phyloP scores from a whole-genome alignment of 1,140 invertebrate species.

The Cydia fagiglandana region DNA sequence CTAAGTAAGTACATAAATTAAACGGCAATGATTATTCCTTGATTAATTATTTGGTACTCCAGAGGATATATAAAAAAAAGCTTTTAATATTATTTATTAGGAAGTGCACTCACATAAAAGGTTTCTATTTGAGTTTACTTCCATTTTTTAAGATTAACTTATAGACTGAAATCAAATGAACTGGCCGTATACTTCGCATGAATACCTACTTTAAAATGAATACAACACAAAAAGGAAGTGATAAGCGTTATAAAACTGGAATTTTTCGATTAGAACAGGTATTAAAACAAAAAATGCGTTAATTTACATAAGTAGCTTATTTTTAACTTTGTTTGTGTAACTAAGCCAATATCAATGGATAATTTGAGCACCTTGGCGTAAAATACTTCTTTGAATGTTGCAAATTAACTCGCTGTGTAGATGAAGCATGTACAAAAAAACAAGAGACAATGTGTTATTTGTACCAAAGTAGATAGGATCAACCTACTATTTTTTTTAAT shows the following conservation, averaged over 20 bases:
- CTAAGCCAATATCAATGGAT: neutral
- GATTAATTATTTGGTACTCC: too few relatives aligned
- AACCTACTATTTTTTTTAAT: too few relatives aligned
- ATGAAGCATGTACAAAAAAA: neutral
- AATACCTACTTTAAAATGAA: neutral
- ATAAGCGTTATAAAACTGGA: neutral
- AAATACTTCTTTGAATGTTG: too few relatives aligned
- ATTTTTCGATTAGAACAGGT: neutral
- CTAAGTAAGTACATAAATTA: too few relatives aligned
- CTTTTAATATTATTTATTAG: too few relatives aligned
- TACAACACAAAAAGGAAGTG: neutral
- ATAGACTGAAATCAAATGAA: slow-evolving; percentile 1
- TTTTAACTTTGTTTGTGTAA: neutral
- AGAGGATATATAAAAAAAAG: too few relatives aligned
- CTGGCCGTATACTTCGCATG: neutral
- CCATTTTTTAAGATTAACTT: neutral
- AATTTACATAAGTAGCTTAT: neutral
- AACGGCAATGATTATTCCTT: too few relatives aligned
- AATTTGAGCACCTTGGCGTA: neutral
- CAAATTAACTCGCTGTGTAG: too few relatives aligned
- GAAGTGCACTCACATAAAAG: neutral
- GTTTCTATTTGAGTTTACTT: neutral
- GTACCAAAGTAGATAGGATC: too few relatives aligned
- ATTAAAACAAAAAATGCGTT: neutral
- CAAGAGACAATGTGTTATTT: too few relatives aligned